Conservation (phyloP, 2,797 vertebrate genomes). For the Gymnoscopelus microlampas region DNA sequence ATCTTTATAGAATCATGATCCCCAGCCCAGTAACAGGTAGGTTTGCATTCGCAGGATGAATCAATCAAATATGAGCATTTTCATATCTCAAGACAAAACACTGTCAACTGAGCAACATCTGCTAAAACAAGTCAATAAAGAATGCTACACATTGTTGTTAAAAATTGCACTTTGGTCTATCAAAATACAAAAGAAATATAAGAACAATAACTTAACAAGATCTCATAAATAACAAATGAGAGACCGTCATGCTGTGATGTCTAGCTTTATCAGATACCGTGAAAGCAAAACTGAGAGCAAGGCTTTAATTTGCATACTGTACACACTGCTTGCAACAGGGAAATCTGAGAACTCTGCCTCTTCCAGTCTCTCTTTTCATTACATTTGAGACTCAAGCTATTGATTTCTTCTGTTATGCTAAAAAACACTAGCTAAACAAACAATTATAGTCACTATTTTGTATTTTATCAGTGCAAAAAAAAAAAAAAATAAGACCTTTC, state of each 20-base stretch:
- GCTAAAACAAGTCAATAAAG: constrained; percentile 22
- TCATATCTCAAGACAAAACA: constrained; percentile 4
- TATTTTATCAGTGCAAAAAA: constrained; percentile 48
- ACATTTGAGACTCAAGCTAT: constrained; percentile 4
- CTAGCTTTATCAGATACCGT: not conserved
- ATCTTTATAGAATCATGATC: constrained; percentile 25
- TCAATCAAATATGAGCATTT: constrained; percentile 13
- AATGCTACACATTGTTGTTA: constrained; percentile 48
- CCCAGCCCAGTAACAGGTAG: constrained; percentile 16
- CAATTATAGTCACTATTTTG: constrained; percentile 13
- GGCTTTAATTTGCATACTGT: constrained; percentile 8
- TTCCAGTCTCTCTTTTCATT: not conserved
- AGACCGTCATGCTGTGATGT: not conserved
- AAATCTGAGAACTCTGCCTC: not conserved
- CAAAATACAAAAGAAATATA: constrained; percentile 24
- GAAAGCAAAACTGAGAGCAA: not conserved
- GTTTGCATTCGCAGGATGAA: constrained; percentile 19
- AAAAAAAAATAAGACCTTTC: not conserved
- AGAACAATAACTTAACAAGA: constrained; percentile 18
- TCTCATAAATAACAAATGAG: constrained; percentile 17
- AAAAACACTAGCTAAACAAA: constrained; percentile 15
- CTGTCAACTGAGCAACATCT: not conserved
- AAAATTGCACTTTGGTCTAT: constrained; percentile 58
- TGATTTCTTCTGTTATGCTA: not conserved
- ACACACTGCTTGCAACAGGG: not conserved